Percentiles rank a stretch among this genome's conserved stretches.
Conservation (phyloP, 2,113 vertebrate genomes). For the Micromys minutus region DNA sequence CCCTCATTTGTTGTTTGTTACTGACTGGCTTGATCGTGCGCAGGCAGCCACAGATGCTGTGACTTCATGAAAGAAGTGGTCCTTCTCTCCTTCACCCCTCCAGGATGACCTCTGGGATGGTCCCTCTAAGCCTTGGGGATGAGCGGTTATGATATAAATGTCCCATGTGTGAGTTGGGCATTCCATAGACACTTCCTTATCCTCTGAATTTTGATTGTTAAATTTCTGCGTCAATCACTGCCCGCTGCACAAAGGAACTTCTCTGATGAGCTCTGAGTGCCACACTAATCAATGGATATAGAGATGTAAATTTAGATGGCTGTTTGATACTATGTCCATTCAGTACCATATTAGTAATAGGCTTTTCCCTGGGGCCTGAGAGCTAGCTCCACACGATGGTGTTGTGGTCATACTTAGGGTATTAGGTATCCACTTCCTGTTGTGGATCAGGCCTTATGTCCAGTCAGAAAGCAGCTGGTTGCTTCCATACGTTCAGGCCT, state of each 20-base stretch:
- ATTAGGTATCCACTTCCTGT: no score
- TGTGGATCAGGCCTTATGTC: background rate
- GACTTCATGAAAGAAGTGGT: background rate
- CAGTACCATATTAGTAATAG: background rate
- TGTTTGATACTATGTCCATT: background rate
- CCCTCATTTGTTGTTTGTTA: no score
- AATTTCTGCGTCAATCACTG: background rate
- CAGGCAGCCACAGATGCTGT: background rate
- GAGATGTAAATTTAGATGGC: background rate
- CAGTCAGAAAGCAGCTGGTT: background rate
- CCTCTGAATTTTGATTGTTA: background rate
- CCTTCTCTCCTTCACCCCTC: background rate
- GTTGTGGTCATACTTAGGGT: background rate
- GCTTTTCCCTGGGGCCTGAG: background rate
- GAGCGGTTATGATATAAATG: background rate
- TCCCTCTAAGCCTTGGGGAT: background rate
- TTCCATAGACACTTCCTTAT: background rate
- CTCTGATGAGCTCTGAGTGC: background rate
- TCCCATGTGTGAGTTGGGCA: background rate
- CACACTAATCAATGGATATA: background rate
- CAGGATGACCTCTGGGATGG: background rate
- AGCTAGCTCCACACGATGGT: no score
- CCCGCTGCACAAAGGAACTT: background rate
- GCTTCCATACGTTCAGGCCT: background rate
- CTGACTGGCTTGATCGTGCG: no score